A percentile compares a stretch with the other conserved stretches of the same genome.
phyloP scores from a whole-genome alignment of 1,140 invertebrate species.

The Helicorthomorpha holstii region DNA sequence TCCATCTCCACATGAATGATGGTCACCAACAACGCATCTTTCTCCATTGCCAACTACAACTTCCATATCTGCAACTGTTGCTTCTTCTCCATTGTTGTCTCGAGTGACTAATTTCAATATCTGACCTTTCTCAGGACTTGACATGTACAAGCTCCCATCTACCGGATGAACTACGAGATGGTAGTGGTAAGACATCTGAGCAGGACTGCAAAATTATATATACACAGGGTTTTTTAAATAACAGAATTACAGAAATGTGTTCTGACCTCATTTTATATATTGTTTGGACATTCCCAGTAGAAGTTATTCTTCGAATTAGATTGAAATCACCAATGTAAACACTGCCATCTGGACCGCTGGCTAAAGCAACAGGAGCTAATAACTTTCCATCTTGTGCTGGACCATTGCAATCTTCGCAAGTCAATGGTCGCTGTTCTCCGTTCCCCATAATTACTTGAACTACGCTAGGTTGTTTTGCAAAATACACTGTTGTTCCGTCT shows the following conservation, averaged over 20 bases:
- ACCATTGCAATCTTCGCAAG: conserved; percentile 65
- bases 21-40: conserved; percentile 83
- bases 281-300: conserved; percentile 77
- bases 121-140: conserved; percentile 84
- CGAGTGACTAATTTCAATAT: conserved; percentile 18
- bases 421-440: conserved; percentile 58
- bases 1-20: conserved; percentile 74
- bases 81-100: conserved; percentile 41
- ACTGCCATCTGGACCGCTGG: conserved; percentile 86
- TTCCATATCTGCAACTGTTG: conserved; percentile 53
- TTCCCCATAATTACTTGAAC: conserved; percentile 87
- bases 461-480: conserved; percentile 49
- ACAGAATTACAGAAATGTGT: too few relatives aligned
- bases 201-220: conserved; percentile 45
- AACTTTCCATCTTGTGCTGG: conserved; percentile 67
- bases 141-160: conserved; percentile 86
- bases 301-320: conserved; percentile 76
- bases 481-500: conserved; percentile 79
- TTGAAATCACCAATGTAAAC: conserved; percentile 96
- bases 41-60: conserved; percentile 88
- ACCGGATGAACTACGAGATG: conserved; percentile 88
- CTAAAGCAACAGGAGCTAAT: conserved; percentile 77
- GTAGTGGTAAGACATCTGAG: conserved; percentile 86
- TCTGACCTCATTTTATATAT: conserved; percentile 74
- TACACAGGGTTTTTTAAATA: too few relatives aligned